A percentile compares a stretch with the other conserved stretches of the same genome.
Conservation (phyloP, 2,888 invertebrate species). For the Sesia bembeciformis region DNA sequence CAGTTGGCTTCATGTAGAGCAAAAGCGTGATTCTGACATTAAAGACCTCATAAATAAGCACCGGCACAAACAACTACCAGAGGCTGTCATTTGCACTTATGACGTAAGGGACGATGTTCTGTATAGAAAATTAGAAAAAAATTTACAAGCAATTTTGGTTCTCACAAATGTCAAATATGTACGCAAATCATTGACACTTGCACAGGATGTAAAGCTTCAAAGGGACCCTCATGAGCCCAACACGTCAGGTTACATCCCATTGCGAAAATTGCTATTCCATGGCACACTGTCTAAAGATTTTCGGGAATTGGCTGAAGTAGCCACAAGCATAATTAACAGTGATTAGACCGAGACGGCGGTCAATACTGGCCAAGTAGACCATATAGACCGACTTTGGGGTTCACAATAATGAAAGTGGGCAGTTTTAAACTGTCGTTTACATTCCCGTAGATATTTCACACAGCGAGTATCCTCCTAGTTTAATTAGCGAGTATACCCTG, state of each 20-base stretch:
- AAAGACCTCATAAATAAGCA: not conserved
- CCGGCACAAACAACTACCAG: not conserved
- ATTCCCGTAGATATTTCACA: too few species aligned
- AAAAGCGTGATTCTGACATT: not conserved
- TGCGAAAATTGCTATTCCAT: not conserved
- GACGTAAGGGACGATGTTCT: not conserved
- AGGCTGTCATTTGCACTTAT: not conserved
- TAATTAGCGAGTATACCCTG: too few species aligned
- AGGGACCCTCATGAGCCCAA: not conserved
- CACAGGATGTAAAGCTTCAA: not conserved
- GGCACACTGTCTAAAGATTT: too few species aligned
- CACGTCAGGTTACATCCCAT: not conserved
- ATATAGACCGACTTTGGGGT: too few species aligned
- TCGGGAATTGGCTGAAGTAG: too few species aligned
- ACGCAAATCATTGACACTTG: not conserved
- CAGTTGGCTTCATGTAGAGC: not conserved
- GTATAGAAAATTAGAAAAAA: not conserved
- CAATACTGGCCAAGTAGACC: too few species aligned
- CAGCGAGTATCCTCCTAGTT: too few species aligned
- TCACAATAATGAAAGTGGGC: too few species aligned
- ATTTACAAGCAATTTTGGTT: conserved; percentile 8
- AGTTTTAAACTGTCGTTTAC: too few species aligned
- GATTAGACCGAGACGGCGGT: too few species aligned
- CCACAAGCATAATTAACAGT: too few species aligned
- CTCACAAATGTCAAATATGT: conserved; percentile 5